A percentile compares a stretch with the other conserved stretches of the same genome.
These are phyloP conservation scores for Centrocercus urophasianus DNA, from an alignment of 2,113 vertebrate genomes.

Conservation along the genomic window DNA sequence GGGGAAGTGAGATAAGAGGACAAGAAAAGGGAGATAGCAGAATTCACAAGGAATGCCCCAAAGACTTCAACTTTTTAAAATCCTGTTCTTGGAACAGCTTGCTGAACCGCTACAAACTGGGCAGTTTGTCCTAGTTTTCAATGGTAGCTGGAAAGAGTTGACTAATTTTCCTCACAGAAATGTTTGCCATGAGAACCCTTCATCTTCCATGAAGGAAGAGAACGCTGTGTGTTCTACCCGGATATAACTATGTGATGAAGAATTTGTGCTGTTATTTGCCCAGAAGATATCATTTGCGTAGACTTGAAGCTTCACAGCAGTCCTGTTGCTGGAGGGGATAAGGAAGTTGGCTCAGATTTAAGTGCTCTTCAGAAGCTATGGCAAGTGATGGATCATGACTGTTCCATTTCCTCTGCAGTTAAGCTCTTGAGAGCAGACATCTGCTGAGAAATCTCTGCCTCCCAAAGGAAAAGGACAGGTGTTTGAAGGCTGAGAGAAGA, in stretches of 20 bases:
- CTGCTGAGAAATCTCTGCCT: not conserved
- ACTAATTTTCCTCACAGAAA: not conserved
- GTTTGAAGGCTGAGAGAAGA: not conserved
- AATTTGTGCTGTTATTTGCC: not conserved
- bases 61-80: not conserved
- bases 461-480: not conserved
- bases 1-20: slow-evolving; percentile 53
- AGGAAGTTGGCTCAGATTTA: not conserved
- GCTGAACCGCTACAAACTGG: not conserved
- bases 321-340: not conserved
- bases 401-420: not conserved
- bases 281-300: not conserved
- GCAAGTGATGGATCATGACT: not conserved
- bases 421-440: not conserved
- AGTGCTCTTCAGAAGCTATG: accelerated
- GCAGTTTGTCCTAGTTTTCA: not conserved
- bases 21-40: not conserved
- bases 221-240: not conserved
- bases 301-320: not conserved
- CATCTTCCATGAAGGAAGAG: not conserved
- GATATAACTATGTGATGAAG: not conserved
- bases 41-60: not conserved
- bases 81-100: not conserved
- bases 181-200: not conserved
- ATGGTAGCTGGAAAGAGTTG: not conserved